phyloP scores from a whole-genome alignment of 2,888 invertebrate species.

The Catocala fraxini region DNA sequence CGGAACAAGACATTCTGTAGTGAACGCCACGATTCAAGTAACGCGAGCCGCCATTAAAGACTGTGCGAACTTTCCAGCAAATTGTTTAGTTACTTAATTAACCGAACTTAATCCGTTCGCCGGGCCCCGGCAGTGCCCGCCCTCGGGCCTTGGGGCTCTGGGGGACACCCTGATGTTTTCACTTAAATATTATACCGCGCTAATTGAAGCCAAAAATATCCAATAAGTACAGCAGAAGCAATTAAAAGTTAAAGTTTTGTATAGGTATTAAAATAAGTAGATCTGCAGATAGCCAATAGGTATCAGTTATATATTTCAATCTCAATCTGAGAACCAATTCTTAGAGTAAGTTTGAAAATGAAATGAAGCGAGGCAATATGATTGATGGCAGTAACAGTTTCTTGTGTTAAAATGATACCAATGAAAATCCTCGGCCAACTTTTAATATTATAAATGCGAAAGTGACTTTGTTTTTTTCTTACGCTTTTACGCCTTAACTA shows the following conservation, averaged over 20 bases:
- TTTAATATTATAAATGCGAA: no score
- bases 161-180: conserved; percentile 10
- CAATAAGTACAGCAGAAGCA: conserved; percentile 4
- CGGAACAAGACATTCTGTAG: conserved; percentile 2
- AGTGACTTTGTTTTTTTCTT: no score
- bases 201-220: conserved; percentile 2
- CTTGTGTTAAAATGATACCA: no score
- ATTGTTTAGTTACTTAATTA: conserved; percentile 47
- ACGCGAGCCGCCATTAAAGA: conserved; percentile 33
- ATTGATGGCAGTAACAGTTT: no score
- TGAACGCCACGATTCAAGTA: conserved; percentile 11
- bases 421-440: no score
- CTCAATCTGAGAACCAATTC: no score
- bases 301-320: no score
- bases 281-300: no score
- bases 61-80: conserved; percentile 24
- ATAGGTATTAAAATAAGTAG: no score
- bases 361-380: no score
- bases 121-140: neutral
- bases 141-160: neutral
- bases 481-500: no score
- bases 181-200: conserved; percentile 10
- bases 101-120: conserved; percentile 35
- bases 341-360: no score
- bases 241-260: neutral